A percentile compares a stretch with the other conserved stretches of the same genome.
Evolutionary conservation across 2,797 vertebrate genomes (phyloP).

Genomic region (Enteromius radiatus): DNA sequence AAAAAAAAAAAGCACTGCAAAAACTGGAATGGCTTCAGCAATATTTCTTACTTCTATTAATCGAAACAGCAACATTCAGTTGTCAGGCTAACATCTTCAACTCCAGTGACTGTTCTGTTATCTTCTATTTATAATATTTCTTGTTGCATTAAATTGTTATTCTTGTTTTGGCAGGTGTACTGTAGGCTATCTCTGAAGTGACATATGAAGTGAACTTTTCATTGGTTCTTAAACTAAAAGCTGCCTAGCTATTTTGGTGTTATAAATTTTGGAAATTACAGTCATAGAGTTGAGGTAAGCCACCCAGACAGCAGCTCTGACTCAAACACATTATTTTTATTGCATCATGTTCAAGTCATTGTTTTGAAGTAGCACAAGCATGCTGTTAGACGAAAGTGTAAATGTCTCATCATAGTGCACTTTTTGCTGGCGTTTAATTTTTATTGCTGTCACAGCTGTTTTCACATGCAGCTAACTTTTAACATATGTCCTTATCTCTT

Average conservation of each 20-base stretch:
- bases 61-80: not conserved
- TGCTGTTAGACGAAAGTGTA: conserved; percentile 14
- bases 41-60: not conserved
- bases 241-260: not conserved
- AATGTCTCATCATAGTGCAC: conserved; percentile 16
- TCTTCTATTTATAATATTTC: not conserved
- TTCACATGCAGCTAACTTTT: not conserved
- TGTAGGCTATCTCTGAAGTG: not conserved
- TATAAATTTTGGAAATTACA: conserved; percentile 24
- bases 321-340: conserved; percentile 10
- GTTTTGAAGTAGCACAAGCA: conserved; percentile 6
- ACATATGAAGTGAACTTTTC: not conserved
- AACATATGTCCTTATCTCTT: not conserved
- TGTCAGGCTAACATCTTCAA: not conserved
- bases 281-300: conserved; percentile 3
- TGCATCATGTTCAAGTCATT: conserved; percentile 13
- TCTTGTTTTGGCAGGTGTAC: not conserved
- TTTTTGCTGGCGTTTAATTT: not conserved
- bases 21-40: not conserved
- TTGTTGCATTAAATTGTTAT: not conserved
- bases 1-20: not conserved
- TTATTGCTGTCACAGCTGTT: conserved; percentile 28
- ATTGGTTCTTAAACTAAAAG: not conserved
- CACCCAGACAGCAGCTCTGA: conserved; percentile 26
- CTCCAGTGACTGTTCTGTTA: not conserved